Base-by-base conservation (phyloP, 2,888 invertebrate genomes). In the Heliconius sara region DNA sequence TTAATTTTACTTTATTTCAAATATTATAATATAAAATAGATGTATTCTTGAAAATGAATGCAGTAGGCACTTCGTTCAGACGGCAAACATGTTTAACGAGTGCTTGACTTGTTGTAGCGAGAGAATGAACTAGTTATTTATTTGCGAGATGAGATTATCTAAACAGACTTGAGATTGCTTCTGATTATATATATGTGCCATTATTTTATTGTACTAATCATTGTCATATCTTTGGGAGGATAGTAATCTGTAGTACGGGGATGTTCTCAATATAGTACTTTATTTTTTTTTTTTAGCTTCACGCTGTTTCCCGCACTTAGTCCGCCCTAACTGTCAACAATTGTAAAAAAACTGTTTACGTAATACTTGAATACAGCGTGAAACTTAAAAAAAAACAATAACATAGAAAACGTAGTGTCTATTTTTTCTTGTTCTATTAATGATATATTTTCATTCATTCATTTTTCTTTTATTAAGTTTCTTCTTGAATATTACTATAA, bases 1-100 rank as follows among this genome's bases (percentile, higher is more conserved):
- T 22, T 6, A 57, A 0, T 57, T 57, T 7, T 22, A 6, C 19
- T 19, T 22, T 57, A 22, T 22, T 34, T 34, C 34, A 6, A 34
- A 34, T 34, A 34, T 34, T 34, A 34, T 34, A 34, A 39, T 13
- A 12, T 67, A 76, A 72, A 81, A 79, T 30, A 75, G 74, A 77
- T 60, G 74, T 65, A 19, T 52, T 57, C 66, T 39, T 43, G 57
- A n/a, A 47, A 70, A 74, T 68, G 52, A 76, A 75, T 66, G 52
- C 47, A 60, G 71, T 78, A 82, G 66, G 57, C 76, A 75, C 72
- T 81, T 83, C 83, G 82, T 83, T 83, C 79, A 74, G 77, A 70
- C 57, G 63, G 78, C 72, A 80, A 83, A 81, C 73, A 79, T 80
- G 79, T 78, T 77, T n/a, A 67, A 63, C 75, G 71, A 73, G 76